A percentile compares a stretch with the other conserved stretches of the same genome.
phyloP scores from a whole-genome alignment of 1,140 invertebrate species.

The Carposina sasakii region DNA sequence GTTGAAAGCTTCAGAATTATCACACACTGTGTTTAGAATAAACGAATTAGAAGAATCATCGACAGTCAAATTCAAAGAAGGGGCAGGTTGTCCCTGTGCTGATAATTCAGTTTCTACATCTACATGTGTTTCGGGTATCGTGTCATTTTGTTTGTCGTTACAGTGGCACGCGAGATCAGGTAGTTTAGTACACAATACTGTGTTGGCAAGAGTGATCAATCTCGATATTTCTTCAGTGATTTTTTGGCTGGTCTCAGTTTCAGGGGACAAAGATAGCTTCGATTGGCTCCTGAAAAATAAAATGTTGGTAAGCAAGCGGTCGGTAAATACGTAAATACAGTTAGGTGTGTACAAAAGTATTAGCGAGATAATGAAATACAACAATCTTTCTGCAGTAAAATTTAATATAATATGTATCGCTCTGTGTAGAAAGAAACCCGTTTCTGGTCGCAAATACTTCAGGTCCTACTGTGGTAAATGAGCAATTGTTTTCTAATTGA shows the following conservation, averaged over 20 bases:
- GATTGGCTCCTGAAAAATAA: slow-evolving; percentile 49
- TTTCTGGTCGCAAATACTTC: too few species aligned
- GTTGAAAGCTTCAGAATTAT: slow-evolving; percentile 29
- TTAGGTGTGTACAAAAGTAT: too few species aligned
- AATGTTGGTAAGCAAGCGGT: too few species aligned
- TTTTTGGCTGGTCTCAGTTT: slow-evolving; percentile 47
- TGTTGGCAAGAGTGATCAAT: slow-evolving; percentile 65
- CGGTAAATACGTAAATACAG: too few species aligned
- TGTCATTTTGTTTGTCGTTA: slow-evolving; percentile 23
- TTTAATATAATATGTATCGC: too few species aligned
- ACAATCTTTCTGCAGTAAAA: too few species aligned
- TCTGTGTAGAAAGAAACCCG: too few species aligned
- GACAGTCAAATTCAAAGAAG: slow-evolving; percentile 29
- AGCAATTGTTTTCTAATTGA: too few species aligned
- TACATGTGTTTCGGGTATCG: slow-evolving; percentile 21
- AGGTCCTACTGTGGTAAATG: too few species aligned
- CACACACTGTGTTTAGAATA: slow-evolving; percentile 30
- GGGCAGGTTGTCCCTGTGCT: slow-evolving; percentile 16
- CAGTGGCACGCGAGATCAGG: slow-evolving; percentile 53
- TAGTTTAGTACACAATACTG: slow-evolving; percentile 58
- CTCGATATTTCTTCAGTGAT: slow-evolving; percentile 58
- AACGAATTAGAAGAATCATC: slow-evolving; percentile 33
- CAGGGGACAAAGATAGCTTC: slow-evolving; percentile 45
- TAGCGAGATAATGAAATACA: too few species aligned
- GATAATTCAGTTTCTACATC: slow-evolving; percentile 25